Percentiles rank a stretch among this genome's conserved stretches.
phyloP scores from a whole-genome alignment of 2,113 vertebrate genomes.

The Entosphenus tridentatus region DNA sequence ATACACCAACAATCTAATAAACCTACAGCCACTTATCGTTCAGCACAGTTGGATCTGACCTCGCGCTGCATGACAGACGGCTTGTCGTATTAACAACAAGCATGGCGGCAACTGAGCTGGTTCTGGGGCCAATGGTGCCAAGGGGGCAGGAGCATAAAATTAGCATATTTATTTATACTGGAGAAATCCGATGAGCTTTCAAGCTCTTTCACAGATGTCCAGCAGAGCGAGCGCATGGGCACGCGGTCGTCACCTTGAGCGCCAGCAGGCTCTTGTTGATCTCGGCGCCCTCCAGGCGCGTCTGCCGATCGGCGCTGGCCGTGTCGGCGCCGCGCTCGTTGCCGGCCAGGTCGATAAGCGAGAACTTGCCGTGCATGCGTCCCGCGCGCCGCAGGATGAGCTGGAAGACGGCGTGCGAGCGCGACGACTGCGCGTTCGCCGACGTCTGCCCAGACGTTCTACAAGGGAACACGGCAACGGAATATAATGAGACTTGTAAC shows the following conservation, averaged over 20 bases:
- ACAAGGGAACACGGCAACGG: slow-evolving; percentile 10
- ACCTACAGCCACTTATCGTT: too few species aligned
- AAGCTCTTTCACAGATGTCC: background rate
- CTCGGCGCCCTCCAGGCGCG: slow-evolving; percentile 79
- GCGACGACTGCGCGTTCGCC: slow-evolving; percentile 76
- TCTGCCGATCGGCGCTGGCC: slow-evolving; percentile 83
- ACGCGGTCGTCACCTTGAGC: slow-evolving; percentile 43
- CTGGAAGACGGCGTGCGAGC: slow-evolving; percentile 92
- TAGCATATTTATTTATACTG: background rate
- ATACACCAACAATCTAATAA: too few species aligned
- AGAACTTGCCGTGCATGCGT: slow-evolving; percentile 94
- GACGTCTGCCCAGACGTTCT: slow-evolving; percentile 95
- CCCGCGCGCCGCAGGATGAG: slow-evolving; percentile 74
- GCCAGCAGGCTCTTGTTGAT: slow-evolving; percentile 98
- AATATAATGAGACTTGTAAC: too few species aligned
- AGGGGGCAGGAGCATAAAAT: background rate
- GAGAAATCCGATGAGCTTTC: slow-evolving; percentile 1
- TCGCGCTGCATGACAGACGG: too few species aligned
- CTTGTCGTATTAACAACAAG: slow-evolving; percentile 1
- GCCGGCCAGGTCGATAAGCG: slow-evolving; percentile 84
- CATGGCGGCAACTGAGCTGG: too few species aligned
- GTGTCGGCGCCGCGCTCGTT: slow-evolving; percentile 93
- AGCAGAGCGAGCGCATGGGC: too few species aligned
- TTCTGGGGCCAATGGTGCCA: background rate
- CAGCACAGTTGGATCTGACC: too few species aligned